Evolutionary conservation across 2,888 invertebrate species (phyloP), one percentile per base, ranked within the genome.

Genomic region (Priocnemis perturbator): DNA sequence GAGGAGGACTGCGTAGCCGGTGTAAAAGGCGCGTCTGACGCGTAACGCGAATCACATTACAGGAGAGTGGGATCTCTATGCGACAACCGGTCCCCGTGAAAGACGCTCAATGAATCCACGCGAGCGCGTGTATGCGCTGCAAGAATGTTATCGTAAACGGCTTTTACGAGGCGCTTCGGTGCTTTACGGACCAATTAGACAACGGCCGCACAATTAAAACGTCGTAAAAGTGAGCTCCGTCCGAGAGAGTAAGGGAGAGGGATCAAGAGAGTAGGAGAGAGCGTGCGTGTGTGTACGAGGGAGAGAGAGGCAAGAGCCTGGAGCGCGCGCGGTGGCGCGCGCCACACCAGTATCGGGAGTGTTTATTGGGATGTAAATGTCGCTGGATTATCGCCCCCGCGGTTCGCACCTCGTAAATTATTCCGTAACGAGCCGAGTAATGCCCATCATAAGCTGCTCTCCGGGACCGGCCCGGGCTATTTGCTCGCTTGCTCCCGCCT

Each of bases 321-420:
- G 71, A 78, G 78, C 76, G 74, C 78, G 73, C 69, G 69, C 62
- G 70, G 64, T 45, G 50, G 78, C 76, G 74, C 78, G 73, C 69
- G 67, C 64, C 73, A 60, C 71, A 73, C 71, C 77, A 74, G 74
- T 81, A 78, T 79, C 77, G 78, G 72, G 79, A 75, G 81, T 87
- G 88, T 89, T 89, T 88, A 89, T 89, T 88, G 88, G 89, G 88
- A 89, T 89, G 88, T 89, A 89, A 89, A 89, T 88, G 89, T 88
- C 88, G 85, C 81, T 85, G 89, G 89, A 89, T 89, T 89, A 89
- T 89, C 88, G 87, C 87, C 87, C 88, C 87, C 87, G 86, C 85
- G 87, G 84, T 88, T 88, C 85, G 84, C 89, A 88, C 88, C 88
- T 88, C 88, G 86, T 89, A 88, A 89, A 89, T 88, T 88, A 89